These are phyloP conservation scores for Geococcyx californianus DNA, from an alignment of 2,113 vertebrate species.

Conservation along the genomic window DNA sequence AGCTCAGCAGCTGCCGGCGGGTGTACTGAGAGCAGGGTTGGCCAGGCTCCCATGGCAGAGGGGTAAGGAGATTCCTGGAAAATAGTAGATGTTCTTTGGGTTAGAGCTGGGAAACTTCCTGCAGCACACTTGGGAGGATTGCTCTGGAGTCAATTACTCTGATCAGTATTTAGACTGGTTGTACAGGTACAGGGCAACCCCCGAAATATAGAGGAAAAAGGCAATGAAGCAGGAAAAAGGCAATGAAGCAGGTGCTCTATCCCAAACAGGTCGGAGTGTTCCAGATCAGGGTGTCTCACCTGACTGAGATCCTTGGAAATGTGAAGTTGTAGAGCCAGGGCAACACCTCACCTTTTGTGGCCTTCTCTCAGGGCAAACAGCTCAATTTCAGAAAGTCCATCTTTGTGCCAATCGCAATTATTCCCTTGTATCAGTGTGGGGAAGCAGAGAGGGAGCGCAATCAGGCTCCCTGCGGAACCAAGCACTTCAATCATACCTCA, in stretches of 20 bases:
- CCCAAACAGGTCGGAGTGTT: neutral
- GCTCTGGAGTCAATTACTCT: too few relatives aligned
- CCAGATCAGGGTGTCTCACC: neutral
- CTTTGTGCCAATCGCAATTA: accelerated
- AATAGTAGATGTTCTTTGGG: neutral
- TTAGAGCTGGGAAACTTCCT: neutral
- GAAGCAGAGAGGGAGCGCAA: accelerated
- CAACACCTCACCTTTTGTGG: neutral
- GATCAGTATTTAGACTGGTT: neutral
- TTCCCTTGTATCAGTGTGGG: accelerated
- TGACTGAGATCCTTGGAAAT: neutral
- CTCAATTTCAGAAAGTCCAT: neutral
- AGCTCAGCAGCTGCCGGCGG: neutral
- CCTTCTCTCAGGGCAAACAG: neutral
- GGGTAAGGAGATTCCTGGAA: neutral
- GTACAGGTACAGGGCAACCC: neutral
- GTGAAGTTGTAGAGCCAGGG: neutral
- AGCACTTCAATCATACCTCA: neutral
- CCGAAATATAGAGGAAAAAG: neutral
- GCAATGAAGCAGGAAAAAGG: neutral
- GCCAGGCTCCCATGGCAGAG: neutral
- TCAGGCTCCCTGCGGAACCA: neutral
- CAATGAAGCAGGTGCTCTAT: neutral
- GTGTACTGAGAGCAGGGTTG: neutral
- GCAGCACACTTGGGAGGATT: accelerated